A percentile compares a stretch with the other conserved stretches of the same genome.
Evolutionary conservation across 2,797 vertebrate species (phyloP).

Genomic region (Florisuga fusca): DNA sequence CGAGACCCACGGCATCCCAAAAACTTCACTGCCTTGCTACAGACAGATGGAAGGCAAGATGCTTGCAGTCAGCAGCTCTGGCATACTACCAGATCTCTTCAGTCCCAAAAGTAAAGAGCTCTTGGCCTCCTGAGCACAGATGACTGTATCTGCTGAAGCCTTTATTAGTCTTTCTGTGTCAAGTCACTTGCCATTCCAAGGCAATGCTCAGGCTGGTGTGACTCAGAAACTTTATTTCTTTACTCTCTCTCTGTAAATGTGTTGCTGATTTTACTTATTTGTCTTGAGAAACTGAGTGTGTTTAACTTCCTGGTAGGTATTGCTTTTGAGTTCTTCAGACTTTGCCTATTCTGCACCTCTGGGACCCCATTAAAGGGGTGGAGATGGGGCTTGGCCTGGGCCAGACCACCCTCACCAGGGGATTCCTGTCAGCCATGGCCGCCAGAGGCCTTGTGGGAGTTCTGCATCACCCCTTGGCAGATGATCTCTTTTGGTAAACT

Average conservation of each 20-base stretch:
- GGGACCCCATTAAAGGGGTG: background rate
- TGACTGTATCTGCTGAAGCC: background rate
- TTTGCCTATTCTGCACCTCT: background rate
- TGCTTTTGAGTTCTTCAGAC: background rate
- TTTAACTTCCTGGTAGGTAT: background rate
- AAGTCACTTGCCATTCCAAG: background rate
- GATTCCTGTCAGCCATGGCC: background rate
- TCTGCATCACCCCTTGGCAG: background rate
- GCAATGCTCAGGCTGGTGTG: fast-evolving
- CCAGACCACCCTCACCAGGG: background rate
- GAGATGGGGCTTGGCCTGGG: too few relatives aligned
- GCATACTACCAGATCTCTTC: background rate
- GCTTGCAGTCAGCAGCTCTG: background rate
- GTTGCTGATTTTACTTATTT: background rate
- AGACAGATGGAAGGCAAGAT: background rate
- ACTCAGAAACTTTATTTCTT: background rate
- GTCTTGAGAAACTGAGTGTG: background rate
- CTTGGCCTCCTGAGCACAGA: background rate
- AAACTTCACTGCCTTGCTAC: background rate
- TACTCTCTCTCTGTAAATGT: background rate
- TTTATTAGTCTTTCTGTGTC: background rate
- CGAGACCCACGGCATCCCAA: background rate
- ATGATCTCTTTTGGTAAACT: background rate
- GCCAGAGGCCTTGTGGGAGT: background rate
- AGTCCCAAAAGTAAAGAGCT: background rate